These are phyloP conservation scores for Leptobrachium ailaonicum DNA, from an alignment of 2,113 vertebrate genomes.

Conservation along the genomic window DNA sequence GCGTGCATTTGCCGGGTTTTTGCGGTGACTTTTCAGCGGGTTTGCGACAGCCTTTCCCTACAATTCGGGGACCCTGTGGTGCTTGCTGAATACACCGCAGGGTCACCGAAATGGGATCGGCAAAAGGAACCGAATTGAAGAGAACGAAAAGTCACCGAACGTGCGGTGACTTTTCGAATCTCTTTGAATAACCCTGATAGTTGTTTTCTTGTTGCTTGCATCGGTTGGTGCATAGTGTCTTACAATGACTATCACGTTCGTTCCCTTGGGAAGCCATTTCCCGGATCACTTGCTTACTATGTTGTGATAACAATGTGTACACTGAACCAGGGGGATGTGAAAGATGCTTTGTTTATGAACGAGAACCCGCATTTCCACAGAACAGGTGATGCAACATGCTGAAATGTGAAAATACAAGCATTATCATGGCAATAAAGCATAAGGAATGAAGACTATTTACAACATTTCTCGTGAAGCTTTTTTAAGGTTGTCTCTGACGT, in stretches of 20 bases:
- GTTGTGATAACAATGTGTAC: constrained; percentile 27
- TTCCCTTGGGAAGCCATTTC: constrained; percentile 6
- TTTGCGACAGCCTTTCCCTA: too few relatives aligned
- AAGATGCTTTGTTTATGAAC: constrained; percentile 21
- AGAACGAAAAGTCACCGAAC: too few relatives aligned
- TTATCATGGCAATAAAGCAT: neutral
- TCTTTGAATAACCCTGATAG: too few relatives aligned
- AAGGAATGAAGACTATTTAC: neutral
- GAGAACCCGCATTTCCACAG: neutral
- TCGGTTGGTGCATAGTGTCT: too few relatives aligned
- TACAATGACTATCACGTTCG: constrained; percentile 3
- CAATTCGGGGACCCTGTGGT: too few relatives aligned
- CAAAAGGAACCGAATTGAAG: too few relatives aligned
- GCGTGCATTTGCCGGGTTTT: too few relatives aligned
- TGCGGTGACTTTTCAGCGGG: too few relatives aligned
- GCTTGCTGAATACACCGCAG: too few relatives aligned
- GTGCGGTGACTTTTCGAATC: too few relatives aligned
- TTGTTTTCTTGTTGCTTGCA: neutral
- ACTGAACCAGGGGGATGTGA: constrained; percentile 22
- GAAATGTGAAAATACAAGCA: constrained; percentile 17
- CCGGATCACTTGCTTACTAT: constrained; percentile 33
- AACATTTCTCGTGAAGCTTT: neutral
- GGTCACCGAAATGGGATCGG: too few relatives aligned
- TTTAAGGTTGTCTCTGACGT: constrained; percentile 22
- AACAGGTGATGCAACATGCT: constrained; percentile 39